phyloP scores from a whole-genome alignment of 2,888 invertebrate genomes.

The Beris morrisii region DNA sequence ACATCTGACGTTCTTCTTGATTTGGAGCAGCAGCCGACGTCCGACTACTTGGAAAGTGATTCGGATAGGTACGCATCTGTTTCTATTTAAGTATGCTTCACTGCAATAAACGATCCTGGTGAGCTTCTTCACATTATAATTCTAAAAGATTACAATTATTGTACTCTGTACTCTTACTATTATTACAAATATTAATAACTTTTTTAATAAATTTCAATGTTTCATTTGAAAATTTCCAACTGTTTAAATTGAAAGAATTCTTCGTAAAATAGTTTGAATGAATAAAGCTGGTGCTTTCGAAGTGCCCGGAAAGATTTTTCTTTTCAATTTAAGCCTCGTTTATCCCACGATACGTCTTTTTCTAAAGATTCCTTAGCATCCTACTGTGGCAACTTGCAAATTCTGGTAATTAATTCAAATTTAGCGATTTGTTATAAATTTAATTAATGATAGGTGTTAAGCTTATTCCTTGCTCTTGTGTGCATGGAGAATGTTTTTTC shows the following conservation, averaged over 20 bases:
- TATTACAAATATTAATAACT: slow-evolving; percentile 18
- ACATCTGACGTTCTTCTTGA: slow-evolving; percentile 63
- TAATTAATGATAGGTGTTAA: slow-evolving; percentile 1
- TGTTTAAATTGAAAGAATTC: not conserved
- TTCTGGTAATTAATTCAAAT: slow-evolving; percentile 1
- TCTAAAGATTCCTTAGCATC: slow-evolving; percentile 10
- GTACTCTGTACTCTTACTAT: slow-evolving; percentile 3
- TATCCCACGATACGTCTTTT: not conserved
- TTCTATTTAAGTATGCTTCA: slow-evolving; percentile 29
- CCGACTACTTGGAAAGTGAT: slow-evolving; percentile 68
- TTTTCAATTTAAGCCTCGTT: too few relatives aligned
- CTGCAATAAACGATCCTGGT: slow-evolving; percentile 20
- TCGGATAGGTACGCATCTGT: slow-evolving; percentile 70
- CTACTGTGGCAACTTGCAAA: slow-evolving; percentile 12
- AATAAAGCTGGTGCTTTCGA: too few relatives aligned
- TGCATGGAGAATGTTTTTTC: not conserved
- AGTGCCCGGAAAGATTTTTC: too few relatives aligned
- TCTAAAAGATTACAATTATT: not conserved
- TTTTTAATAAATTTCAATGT: slow-evolving; percentile 25
- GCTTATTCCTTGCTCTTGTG: not conserved
- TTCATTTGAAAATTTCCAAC: slow-evolving; percentile 10
- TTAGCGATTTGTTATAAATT: too few relatives aligned
- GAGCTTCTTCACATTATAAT: slow-evolving; percentile 7
- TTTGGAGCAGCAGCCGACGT: slow-evolving; percentile 67
- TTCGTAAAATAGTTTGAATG: too few relatives aligned